Evolutionary conservation across 2,113 vertebrate species (phyloP).

Genomic region (Ovis canadensis): DNA sequence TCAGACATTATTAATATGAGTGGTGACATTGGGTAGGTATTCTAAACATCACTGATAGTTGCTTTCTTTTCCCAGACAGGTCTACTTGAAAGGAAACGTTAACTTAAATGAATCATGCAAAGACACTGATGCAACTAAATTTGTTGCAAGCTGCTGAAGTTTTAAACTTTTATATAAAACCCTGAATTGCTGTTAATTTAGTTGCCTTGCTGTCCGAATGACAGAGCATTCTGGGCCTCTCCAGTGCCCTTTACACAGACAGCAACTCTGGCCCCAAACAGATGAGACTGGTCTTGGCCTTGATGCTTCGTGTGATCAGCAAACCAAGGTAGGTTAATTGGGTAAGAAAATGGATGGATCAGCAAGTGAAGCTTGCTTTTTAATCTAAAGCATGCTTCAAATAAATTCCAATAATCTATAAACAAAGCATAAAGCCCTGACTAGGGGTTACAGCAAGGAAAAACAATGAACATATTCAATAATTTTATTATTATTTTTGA

Average conservation of each 20-base stretch:
- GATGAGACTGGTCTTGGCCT: background rate
- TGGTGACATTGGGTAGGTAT: conserved; percentile 35
- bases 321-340: conserved; percentile 22
- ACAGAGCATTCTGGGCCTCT: conserved; percentile 8
- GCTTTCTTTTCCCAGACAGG: conserved; percentile 14
- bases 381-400: background rate
- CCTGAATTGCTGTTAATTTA: conserved; percentile 28
- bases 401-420: background rate
- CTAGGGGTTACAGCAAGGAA: background rate
- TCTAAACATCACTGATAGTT: conserved; percentile 8
- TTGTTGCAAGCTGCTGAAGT: background rate
- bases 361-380: conserved; percentile 21
- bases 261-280: conserved; percentile 7
- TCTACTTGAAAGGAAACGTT: conserved; percentile 50
- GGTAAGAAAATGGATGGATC: conserved; percentile 26
- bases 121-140: conserved; percentile 42
- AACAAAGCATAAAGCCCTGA: background rate
- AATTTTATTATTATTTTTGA: background rate
- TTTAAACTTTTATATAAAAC: conserved; percentile 23
- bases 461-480: background rate
- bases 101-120: conserved; percentile 54
- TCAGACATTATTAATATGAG: conserved; percentile 48
- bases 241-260: background rate
- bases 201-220: conserved; percentile 3
- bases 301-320: background rate